Conservation (phyloP, 2,888 invertebrate species). For the Brenthis ino region DNA sequence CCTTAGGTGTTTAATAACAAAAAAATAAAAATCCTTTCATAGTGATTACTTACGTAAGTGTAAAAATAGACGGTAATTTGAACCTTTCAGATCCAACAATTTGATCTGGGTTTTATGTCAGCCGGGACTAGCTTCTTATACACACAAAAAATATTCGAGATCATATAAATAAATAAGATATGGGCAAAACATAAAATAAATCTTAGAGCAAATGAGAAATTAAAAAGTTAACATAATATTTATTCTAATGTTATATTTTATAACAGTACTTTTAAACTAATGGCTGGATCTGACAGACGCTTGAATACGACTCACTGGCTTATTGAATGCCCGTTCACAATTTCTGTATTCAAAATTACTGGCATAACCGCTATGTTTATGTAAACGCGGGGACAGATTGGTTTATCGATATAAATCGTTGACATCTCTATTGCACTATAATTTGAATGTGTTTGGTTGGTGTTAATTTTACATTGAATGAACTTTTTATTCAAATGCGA, state of each 20-base stretch:
- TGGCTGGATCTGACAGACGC: slow-evolving; percentile 33
- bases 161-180: neutral
- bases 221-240: slow-evolving; percentile 14
- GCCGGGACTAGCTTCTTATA: neutral
- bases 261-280: slow-evolving; percentile 29
- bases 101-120: too few relatives aligned
- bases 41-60: too few relatives aligned
- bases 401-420: slow-evolving; percentile 41
- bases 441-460: slow-evolving; percentile 36
- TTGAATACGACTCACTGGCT: slow-evolving; percentile 40
- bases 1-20: too few relatives aligned
- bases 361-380: slow-evolving; percentile 49
- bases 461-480: slow-evolving; percentile 33
- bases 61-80: too few relatives aligned
- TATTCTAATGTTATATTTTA: slow-evolving; percentile 14
- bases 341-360: slow-evolving; percentile 44
- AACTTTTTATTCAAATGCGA: slow-evolving; percentile 14
- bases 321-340: slow-evolving; percentile 28
- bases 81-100: too few relatives aligned
- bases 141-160: neutral
- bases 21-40: too few relatives aligned
- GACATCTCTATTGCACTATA: slow-evolving; percentile 42
- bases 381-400: slow-evolving; percentile 42
- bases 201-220: slow-evolving; percentile 4
- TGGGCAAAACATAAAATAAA: slow-evolving; percentile 2